These are phyloP conservation scores for Dasypolia templi DNA, from an alignment of 2,888 invertebrate genomes.

Conservation along the genomic window DNA sequence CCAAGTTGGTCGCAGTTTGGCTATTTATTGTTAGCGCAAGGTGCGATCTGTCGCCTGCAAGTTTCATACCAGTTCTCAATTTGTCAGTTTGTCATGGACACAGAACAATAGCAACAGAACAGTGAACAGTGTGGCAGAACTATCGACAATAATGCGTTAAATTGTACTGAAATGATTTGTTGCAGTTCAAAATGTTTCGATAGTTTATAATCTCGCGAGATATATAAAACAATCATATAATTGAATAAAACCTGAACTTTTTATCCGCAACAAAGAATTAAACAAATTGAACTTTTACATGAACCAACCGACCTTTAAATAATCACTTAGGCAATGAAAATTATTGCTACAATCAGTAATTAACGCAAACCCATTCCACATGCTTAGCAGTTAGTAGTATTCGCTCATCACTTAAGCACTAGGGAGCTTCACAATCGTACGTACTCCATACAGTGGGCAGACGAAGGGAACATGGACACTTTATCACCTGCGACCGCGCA, in stretches of 20 bases:
- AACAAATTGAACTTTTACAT: conserved; percentile 5
- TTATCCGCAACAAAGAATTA: conserved; percentile 13
- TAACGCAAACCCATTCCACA: conserved; percentile 46
- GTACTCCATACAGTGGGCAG: conserved; percentile 72
- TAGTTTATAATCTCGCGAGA: no score
- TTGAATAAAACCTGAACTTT: conserved; percentile 21
- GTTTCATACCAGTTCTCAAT: no score
- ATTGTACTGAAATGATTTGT: no score
- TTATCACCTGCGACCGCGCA: conserved; percentile 74
- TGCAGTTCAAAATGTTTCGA: no score
- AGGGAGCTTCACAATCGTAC: conserved; percentile 37
- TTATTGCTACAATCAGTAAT: conserved; percentile 31
- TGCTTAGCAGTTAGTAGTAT: conserved; percentile 19
- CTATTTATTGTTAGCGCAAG: no score
- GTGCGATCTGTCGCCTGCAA: no score
- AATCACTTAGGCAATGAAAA: conserved; percentile 39
- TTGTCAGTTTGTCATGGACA: no score
- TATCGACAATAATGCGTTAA: no score
- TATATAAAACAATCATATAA: no score
- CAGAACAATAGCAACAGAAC: no score
- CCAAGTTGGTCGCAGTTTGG: no score
- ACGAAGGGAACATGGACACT: conserved; percentile 73
- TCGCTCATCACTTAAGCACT: conserved; percentile 61
- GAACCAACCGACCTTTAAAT: conserved; percentile 19
- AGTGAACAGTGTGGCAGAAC: no score